These are phyloP conservation scores for Aleadryas rufinucha DNA, from an alignment of 2,113 vertebrate species.

Conservation along the genomic window DNA sequence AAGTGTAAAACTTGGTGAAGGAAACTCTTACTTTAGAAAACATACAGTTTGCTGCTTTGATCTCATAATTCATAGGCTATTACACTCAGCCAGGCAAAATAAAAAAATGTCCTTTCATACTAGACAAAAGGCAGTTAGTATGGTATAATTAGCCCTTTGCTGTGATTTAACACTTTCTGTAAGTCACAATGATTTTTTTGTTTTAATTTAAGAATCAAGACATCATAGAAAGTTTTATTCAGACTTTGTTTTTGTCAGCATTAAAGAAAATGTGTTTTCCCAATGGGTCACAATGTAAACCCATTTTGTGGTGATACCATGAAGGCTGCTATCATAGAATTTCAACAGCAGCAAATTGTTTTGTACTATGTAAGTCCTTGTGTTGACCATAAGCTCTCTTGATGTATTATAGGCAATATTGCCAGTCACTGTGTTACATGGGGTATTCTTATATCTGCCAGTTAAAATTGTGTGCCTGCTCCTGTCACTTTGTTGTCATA, in stretches of 20 bases:
- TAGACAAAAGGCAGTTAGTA: constrained; percentile 62
- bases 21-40: constrained; percentile 86
- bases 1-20: constrained; percentile 87
- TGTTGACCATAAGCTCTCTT: neutral
- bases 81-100: constrained; percentile 73
- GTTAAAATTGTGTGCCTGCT: neutral
- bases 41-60: constrained; percentile 80
- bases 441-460: neutral
- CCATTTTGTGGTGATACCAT: neutral
- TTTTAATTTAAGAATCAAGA: constrained; percentile 28
- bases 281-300: neutral
- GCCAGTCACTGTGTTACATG: neutral
- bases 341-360: constrained; percentile 19
- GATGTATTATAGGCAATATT: neutral
- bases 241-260: constrained; percentile 12
- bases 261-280: constrained; percentile 33
- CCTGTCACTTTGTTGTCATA: neutral
- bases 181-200: constrained; percentile 51
- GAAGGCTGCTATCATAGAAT: neutral
- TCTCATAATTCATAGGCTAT: constrained; percentile 79
- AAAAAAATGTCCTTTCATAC: constrained; percentile 63
- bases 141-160: constrained; percentile 68
- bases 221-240: constrained; percentile 30
- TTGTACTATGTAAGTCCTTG: neutral
- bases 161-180: constrained; percentile 56